Percentiles rank a stretch among this genome's conserved stretches.
Conservation (phyloP, 2,113 vertebrate species). For the Hydrolagus affinis region DNA sequence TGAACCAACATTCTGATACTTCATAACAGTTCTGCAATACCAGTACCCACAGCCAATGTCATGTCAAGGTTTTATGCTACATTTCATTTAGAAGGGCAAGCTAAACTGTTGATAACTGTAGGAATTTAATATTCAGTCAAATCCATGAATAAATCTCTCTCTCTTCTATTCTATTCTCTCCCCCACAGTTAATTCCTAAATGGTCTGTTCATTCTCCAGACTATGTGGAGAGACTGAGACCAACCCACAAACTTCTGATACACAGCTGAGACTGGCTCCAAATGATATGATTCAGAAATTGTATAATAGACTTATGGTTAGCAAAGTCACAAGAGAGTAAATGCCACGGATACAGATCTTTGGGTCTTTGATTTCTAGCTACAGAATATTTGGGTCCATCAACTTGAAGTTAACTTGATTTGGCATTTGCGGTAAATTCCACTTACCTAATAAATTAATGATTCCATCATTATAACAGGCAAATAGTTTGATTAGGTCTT, state of each 20-base stretch:
- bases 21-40: neutral
- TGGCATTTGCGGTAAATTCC: neutral
- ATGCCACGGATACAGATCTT: neutral
- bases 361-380: neutral
- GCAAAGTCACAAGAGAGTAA: neutral
- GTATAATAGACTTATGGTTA: neutral
- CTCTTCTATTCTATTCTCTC: neutral
- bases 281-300: no score
- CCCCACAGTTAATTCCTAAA: neutral
- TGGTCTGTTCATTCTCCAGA: no score
- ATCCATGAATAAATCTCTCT: neutral
- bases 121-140: neutral
- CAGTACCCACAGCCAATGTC: neutral
- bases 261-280: no score
- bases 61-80: neutral
- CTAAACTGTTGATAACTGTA: neutral
- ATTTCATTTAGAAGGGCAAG: neutral
- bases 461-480: slow-evolving; percentile 97
- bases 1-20: neutral
- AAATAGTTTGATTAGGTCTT: slow-evolving; percentile 96
- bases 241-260: no score
- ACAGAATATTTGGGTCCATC: neutral
- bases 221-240: no score
- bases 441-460: slow-evolving; percentile 89
- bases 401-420: neutral